Evolutionary conservation across 1,140 invertebrate species (phyloP).

Genomic region (Drosophila sproati): DNA sequence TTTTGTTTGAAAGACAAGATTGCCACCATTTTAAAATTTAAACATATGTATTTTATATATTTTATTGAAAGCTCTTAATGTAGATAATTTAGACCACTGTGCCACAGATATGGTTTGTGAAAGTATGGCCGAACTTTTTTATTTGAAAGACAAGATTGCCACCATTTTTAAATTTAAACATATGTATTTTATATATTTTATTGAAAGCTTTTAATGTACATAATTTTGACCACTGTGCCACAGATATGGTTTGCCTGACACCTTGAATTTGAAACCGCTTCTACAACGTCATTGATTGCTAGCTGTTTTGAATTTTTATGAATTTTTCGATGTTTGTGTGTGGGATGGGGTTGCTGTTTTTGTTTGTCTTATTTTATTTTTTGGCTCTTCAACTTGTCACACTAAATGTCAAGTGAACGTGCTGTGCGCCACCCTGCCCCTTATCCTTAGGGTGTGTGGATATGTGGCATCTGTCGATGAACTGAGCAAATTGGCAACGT

Average conservation of each 20-base stretch:
- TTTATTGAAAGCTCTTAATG: too few species aligned
- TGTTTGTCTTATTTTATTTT: constrained; percentile 34
- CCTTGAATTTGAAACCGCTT: constrained; percentile 19
- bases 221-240: constrained; percentile 20
- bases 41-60: too few species aligned
- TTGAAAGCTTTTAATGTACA: too few species aligned
- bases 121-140: too few species aligned
- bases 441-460: neutral
- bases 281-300: constrained; percentile 64
- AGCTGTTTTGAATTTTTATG: constrained; percentile 73
- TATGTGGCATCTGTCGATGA: constrained; percentile 29
- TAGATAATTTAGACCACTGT: constrained; percentile 4
- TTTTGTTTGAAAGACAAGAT: too few species aligned
- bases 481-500: constrained; percentile 56
- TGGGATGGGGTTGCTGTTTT: constrained; percentile 5
- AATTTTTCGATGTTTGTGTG: constrained; percentile 36
- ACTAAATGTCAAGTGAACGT: constrained; percentile 81
- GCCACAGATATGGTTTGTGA: constrained; percentile 10
- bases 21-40: neutral
- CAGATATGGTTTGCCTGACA: constrained; percentile 4
- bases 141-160: too few species aligned
- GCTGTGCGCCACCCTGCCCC: constrained; percentile 42
- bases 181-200: too few species aligned
- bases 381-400: constrained; percentile 46
- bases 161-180: neutral